Evolutionary conservation across 2,888 invertebrate species (phyloP).

Genomic region (Macrosiphum euphorbiae): DNA sequence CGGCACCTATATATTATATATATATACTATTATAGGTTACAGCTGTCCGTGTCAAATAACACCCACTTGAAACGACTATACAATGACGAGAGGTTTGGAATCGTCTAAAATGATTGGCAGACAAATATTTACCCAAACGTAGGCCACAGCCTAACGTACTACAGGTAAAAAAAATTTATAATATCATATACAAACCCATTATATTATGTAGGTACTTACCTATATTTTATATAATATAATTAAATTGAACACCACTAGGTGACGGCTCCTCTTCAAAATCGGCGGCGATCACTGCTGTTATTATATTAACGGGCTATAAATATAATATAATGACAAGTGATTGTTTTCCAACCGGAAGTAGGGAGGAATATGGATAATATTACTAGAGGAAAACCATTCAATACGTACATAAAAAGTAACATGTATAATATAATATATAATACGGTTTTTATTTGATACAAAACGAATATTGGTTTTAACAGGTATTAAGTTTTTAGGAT

Average conservation of each 20-base stretch:
- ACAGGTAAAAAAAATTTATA: neutral
- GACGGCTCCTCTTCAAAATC: neutral
- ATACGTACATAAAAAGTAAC: neutral
- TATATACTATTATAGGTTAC: neutral
- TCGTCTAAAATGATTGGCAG: neutral
- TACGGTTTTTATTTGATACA: conserved; percentile 17
- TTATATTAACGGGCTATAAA: neutral
- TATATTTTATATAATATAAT: neutral
- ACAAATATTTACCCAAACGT: conserved; percentile 8
- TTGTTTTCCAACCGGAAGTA: neutral
- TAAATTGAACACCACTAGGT: neutral
- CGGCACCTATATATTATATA: neutral
- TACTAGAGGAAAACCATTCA: neutral
- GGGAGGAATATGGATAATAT: neutral
- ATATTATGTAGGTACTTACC: neutral
- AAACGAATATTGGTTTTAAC: conserved; percentile 38
- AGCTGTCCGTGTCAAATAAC: conserved; percentile 8
- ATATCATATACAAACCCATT: neutral
- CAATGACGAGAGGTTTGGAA: neutral
- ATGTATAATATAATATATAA: conserved; percentile 8
- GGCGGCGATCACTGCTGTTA: neutral
- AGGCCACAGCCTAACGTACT: neutral
- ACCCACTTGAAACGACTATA: neutral
- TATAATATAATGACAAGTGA: neutral
- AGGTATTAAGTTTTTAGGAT: conserved; percentile 17